These are phyloP conservation scores for Stenurella melanura DNA, from an alignment of 2,888 invertebrate genomes.

Conservation along the genomic window DNA sequence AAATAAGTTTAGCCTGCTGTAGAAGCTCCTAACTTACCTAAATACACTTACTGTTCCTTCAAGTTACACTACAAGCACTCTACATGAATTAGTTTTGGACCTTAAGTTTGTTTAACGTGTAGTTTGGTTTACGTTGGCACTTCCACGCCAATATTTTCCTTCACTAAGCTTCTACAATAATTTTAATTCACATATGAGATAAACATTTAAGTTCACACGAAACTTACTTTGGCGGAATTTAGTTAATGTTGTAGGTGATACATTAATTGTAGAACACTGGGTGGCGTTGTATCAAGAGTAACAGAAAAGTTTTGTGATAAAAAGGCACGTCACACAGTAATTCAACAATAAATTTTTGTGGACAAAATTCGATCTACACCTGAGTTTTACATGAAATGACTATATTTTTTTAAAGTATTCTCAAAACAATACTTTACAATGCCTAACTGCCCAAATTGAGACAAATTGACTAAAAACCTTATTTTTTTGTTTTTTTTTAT, in stretches of 20 bases:
- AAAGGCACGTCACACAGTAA: too few relatives aligned
- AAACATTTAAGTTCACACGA: constrained; percentile 12
- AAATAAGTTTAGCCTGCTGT: constrained; percentile 14
- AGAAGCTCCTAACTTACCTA: constrained; percentile 30
- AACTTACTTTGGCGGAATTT: constrained; percentile 1
- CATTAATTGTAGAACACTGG: too few relatives aligned
- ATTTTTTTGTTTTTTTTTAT: too few relatives aligned
- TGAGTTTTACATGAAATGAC: too few relatives aligned
- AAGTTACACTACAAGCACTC: constrained; percentile 51
- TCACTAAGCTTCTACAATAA: constrained; percentile 40
- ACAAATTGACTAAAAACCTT: too few relatives aligned
- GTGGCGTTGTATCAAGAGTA: too few relatives aligned
- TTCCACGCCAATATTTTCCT: constrained; percentile 61
- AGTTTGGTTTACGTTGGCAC: constrained; percentile 60
- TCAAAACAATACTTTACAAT: too few relatives aligned
- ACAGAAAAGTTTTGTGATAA: too few relatives aligned
- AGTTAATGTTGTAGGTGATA: neutral
- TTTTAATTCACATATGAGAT: constrained; percentile 32
- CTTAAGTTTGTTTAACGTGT: constrained; percentile 59
- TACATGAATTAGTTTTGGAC: constrained; percentile 59
- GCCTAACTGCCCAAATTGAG: too few relatives aligned
- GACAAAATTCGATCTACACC: too few relatives aligned
- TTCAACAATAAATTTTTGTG: too few relatives aligned
- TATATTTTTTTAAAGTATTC: too few relatives aligned
- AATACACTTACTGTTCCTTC: constrained; percentile 27